phyloP scores from a whole-genome alignment of 2,113 vertebrate genomes.

The Ginglymostoma cirratum region DNA sequence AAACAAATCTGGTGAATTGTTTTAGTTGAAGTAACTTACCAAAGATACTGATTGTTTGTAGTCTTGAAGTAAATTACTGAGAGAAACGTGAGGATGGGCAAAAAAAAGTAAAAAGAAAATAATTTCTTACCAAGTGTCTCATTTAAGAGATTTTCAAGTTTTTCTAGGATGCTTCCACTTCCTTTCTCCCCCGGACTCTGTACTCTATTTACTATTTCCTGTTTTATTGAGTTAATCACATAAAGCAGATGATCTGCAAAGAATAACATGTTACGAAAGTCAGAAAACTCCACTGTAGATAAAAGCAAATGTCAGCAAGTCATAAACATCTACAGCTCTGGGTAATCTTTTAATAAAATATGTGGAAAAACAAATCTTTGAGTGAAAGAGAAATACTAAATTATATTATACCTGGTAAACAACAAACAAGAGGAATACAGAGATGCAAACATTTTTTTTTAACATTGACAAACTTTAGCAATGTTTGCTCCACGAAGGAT shows the following conservation, averaged over 20 bases:
- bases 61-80: background rate
- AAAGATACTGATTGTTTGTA: background rate
- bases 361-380: background rate
- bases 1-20: background rate
- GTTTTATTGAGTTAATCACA: conserved; percentile 97
- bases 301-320: background rate
- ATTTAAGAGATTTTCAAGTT: conserved; percentile 82
- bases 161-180: conserved; percentile 81
- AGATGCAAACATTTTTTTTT: background rate
- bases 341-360: background rate
- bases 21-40: background rate
- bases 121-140: conserved; percentile 81
- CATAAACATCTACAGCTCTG: background rate
- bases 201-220: conserved; percentile 90
- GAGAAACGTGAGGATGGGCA: background rate
- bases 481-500: background rate
- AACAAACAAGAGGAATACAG: background rate
- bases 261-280: conserved; percentile 39
- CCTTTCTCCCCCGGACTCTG: conserved; percentile 76
- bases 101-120: background rate
- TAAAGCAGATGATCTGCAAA: conserved; percentile 86
- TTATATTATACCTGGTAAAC: background rate
- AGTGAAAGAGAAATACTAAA: background rate
- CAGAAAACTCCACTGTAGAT: background rate
- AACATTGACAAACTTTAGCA: background rate